A percentile compares a stretch with the other conserved stretches of the same genome.
Conservation (phyloP, 1,140 invertebrate genomes). For the Drosophila arawakana region DNA sequence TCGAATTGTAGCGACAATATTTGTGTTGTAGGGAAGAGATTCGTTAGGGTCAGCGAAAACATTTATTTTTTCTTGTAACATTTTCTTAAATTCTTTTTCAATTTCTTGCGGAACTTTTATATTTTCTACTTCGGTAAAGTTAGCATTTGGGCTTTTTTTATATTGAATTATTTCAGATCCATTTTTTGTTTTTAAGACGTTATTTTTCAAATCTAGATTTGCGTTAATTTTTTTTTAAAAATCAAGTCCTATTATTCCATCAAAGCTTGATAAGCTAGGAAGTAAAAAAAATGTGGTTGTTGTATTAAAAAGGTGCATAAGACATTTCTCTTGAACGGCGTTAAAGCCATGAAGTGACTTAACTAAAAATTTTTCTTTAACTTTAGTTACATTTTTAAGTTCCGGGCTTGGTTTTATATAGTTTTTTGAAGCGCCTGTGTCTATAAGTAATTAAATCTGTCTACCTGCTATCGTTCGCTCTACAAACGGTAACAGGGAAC, state of each 20-base stretch:
- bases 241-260: no score
- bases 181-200: no score
- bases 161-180: neutral
- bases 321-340: neutral
- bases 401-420: slow-evolving; percentile 2
- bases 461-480: neutral
- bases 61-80: slow-evolving; percentile 4
- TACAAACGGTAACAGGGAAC: slow-evolving; percentile 15
- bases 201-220: no score
- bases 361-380: neutral
- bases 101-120: neutral
- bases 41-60: neutral
- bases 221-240: no score
- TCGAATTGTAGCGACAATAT: no score
- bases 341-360: neutral
- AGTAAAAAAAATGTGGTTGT: neutral
- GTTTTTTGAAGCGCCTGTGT: slow-evolving; percentile 6
- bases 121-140: neutral
- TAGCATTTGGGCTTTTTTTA: neutral
- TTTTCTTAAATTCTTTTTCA: neutral
- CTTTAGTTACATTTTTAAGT: neutral
- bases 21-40: no score
- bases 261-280: no score
- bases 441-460: slow-evolving; percentile 3
- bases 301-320: neutral